These are phyloP conservation scores for Adineta ricciae DNA, from an alignment of 2,888 invertebrate genomes.

Conservation along the genomic window DNA sequence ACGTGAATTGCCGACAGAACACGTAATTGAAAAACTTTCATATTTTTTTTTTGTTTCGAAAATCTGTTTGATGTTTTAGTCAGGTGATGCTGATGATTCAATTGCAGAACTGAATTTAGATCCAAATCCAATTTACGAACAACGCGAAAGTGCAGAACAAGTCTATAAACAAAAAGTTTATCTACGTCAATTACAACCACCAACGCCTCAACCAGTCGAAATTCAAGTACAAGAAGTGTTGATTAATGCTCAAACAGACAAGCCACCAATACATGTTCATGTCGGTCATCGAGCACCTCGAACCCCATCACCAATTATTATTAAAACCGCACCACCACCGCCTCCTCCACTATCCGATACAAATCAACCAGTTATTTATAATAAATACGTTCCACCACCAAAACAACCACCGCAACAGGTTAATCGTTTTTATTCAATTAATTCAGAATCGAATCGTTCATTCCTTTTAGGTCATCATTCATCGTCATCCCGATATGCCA, in stretches of 20 bases:
- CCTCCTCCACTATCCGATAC: not conserved
- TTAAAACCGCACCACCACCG: not conserved
- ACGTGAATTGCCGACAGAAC: not conserved
- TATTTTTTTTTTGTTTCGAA: not conserved
- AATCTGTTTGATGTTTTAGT: no score
- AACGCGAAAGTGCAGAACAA: not conserved
- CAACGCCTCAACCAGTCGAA: not conserved
- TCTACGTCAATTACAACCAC: slow-evolving; percentile 7
- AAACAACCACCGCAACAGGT: slow-evolving; percentile 12
- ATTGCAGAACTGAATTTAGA: not conserved
- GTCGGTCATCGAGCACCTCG: not conserved
- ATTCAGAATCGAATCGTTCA: not conserved
- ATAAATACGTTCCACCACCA: not conserved
- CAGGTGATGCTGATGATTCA: not conserved
- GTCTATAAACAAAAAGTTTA: slow-evolving; percentile 3
- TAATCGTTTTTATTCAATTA: not conserved
- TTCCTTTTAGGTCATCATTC: not conserved
- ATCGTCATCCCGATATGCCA: not conserved
- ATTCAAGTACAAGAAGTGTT: slow-evolving; percentile 12
- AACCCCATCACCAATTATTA: not conserved
- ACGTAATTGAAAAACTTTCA: not conserved
- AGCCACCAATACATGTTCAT: not conserved
- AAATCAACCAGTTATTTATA: not conserved
- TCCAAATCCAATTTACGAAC: not conserved
- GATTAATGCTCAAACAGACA: not conserved